A percentile compares a stretch with the other conserved stretches of the same genome.
Conservation (phyloP, 53 echinoderm and acorn worm genomes). For the Holothuria leucospilota region DNA sequence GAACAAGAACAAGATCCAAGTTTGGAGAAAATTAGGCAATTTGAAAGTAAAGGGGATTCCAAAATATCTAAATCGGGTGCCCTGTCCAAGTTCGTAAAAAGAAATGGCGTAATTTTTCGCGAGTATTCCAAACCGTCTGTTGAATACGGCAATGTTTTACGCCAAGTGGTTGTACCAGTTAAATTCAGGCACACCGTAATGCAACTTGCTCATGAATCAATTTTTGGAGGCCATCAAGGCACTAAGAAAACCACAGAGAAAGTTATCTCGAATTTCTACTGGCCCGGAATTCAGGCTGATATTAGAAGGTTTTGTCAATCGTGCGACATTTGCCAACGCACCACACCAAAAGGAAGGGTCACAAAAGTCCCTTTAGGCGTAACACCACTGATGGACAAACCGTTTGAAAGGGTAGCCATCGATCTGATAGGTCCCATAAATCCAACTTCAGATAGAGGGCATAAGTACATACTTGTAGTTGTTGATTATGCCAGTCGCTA, state of each 20-base stretch:
- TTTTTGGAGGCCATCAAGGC: slow-evolving; percentile 68
- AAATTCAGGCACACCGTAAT: slow-evolving; percentile 57
- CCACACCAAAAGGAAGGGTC: slow-evolving; percentile 44
- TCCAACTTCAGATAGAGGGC: slow-evolving; percentile 34
- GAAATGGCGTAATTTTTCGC: not conserved
- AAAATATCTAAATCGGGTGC: not conserved
- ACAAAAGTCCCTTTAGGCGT: slow-evolving; percentile 14
- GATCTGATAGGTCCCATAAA: slow-evolving; percentile 53
- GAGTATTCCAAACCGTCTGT: not conserved
- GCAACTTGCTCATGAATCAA: slow-evolving; percentile 64
- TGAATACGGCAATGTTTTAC: slow-evolving; percentile 20
- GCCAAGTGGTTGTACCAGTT: slow-evolving; percentile 57
- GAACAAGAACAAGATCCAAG: slow-evolving; percentile 30
- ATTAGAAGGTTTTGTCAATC: slow-evolving; percentile 27
- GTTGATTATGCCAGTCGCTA: slow-evolving; percentile 41
- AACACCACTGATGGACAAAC: not conserved
- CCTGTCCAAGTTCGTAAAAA: not conserved
- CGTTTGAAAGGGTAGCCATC: slow-evolving; percentile 45
- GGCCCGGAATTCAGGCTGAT: slow-evolving; percentile 40
- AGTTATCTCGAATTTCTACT: slow-evolving; percentile 57
- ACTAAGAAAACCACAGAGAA: slow-evolving; percentile 62
- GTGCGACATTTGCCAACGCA: slow-evolving; percentile 30
- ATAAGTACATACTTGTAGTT: slow-evolving; percentile 34
- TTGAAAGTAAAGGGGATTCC: slow-evolving; percentile 1
- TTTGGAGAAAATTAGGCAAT: not conserved